A percentile compares a stretch with the other conserved stretches of the same genome.
phyloP scores from a whole-genome alignment of 2,113 vertebrate species.

The Lasiurus cinereus region DNA sequence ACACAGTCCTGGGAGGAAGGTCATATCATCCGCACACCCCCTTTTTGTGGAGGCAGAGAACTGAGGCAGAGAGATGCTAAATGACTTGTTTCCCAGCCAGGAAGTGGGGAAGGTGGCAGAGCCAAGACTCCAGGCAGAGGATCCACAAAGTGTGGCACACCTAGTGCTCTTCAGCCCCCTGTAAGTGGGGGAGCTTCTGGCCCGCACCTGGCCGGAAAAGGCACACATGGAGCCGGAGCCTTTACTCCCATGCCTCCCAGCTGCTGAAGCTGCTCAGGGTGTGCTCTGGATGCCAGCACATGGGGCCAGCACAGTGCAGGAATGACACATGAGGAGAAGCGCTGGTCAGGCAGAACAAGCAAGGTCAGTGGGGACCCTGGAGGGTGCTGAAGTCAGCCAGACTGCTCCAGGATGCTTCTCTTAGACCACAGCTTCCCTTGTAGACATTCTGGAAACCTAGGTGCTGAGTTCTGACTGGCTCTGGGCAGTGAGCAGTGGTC shows the following conservation, averaged over 20 bases:
- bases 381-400: background rate
- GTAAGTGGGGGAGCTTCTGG: background rate
- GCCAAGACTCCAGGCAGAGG: background rate
- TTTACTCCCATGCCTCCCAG: background rate
- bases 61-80: background rate
- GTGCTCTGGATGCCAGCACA: background rate
- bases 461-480: background rate
- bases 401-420: background rate
- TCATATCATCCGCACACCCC: background rate
- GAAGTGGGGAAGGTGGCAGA: background rate
- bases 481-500: background rate
- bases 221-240: rapidly evolving
- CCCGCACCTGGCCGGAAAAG: background rate
- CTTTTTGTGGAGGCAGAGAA: background rate
- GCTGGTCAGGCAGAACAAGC: no score
- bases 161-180: background rate
- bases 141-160: rapidly evolving
- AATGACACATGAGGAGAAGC: rapidly evolving
- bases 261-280: background rate
- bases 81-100: background rate
- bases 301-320: background rate
- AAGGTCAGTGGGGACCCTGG: background rate
- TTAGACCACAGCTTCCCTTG: background rate
- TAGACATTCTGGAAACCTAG: background rate
- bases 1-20: background rate